Evolutionary conservation across 2,113 vertebrate genomes (phyloP).

Genomic region (Ophthalmolycus amberensis): DNA sequence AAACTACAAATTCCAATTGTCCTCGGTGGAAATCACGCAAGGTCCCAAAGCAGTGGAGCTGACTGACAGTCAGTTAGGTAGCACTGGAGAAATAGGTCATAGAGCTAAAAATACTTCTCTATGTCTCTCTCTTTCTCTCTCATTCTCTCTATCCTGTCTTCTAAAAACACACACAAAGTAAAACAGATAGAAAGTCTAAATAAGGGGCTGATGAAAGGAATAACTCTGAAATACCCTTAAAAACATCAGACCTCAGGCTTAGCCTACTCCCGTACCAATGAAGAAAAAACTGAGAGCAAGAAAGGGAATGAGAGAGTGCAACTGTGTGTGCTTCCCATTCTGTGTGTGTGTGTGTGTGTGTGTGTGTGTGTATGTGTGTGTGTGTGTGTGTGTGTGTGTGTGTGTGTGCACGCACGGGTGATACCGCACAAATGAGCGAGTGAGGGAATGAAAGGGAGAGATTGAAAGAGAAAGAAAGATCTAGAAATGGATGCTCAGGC

Average conservation of each 20-base stretch:
- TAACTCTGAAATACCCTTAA: constrained; percentile 71
- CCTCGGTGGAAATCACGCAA: constrained; percentile 66
- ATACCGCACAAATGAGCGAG: constrained; percentile 66
- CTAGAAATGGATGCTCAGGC: constrained; percentile 72
- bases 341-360: constrained; percentile 17
- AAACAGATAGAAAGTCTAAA: constrained; percentile 74
- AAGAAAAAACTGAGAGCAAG: constrained; percentile 40
- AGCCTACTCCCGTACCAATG: constrained; percentile 52
- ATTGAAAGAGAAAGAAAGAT: constrained; percentile 68
- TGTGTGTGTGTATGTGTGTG: constrained; percentile 12
- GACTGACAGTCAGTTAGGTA: constrained; percentile 85
- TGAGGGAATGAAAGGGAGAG: constrained; percentile 70
- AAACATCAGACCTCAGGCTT: constrained; percentile 74
- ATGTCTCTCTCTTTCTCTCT: constrained; percentile 73
- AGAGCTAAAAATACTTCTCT: constrained; percentile 86
- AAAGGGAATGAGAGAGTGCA: constrained; percentile 53
- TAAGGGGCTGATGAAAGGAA: constrained; percentile 76
- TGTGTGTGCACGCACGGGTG: constrained; percentile 20
- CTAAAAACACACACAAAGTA: constrained; percentile 64
- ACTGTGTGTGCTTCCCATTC: constrained; percentile 38
- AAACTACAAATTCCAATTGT: constrained; percentile 62
- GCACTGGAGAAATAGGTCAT: constrained; percentile 87
- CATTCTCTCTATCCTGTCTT: constrained; percentile 56
- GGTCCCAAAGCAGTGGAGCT: constrained; percentile 77
- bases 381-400: constrained; percentile 8